Evolutionary conservation across 2,888 invertebrate genomes (phyloP).

Genomic region (Limnephilus rhombicus): DNA sequence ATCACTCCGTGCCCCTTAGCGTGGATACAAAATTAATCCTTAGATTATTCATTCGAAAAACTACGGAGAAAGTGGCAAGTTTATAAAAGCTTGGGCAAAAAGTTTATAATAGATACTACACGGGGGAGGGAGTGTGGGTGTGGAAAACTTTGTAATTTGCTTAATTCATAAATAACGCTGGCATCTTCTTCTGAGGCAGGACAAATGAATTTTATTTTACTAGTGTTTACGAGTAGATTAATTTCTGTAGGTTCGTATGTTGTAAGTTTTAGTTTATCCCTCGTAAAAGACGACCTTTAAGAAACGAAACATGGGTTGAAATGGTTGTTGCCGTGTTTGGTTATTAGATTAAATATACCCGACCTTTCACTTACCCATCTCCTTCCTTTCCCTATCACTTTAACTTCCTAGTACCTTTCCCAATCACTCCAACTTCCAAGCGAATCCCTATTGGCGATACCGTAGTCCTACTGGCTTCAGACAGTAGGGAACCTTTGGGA

Average conservation of each 20-base stretch:
- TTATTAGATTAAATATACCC: too few relatives aligned
- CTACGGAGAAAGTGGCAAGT: slow-evolving; percentile 2
- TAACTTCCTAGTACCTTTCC: too few relatives aligned
- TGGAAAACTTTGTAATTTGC: slow-evolving; percentile 8
- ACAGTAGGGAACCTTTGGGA: too few relatives aligned
- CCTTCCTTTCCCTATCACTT: not conserved
- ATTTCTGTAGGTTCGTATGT: too few relatives aligned
- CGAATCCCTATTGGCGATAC: not conserved
- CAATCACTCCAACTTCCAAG: not conserved
- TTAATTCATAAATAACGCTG: not conserved
- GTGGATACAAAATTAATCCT: not conserved
- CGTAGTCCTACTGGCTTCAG: not conserved
- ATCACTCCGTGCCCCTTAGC: slow-evolving; percentile 6
- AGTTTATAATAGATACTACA: slow-evolving; percentile 2
- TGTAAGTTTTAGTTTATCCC: not conserved
- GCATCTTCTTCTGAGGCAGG: not conserved
- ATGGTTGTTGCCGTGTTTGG: too few relatives aligned
- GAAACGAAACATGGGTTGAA: too few relatives aligned
- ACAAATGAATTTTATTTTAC: not conserved
- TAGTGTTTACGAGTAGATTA: not conserved
- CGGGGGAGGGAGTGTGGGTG: not conserved
- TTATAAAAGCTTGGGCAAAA: slow-evolving; percentile 18
- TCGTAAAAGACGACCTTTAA: not conserved
- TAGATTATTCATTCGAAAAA: slow-evolving; percentile 15
- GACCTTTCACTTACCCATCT: not conserved